Evolutionary conservation across 2,113 vertebrate genomes (phyloP).

Genomic region (Nothocercus julius): DNA sequence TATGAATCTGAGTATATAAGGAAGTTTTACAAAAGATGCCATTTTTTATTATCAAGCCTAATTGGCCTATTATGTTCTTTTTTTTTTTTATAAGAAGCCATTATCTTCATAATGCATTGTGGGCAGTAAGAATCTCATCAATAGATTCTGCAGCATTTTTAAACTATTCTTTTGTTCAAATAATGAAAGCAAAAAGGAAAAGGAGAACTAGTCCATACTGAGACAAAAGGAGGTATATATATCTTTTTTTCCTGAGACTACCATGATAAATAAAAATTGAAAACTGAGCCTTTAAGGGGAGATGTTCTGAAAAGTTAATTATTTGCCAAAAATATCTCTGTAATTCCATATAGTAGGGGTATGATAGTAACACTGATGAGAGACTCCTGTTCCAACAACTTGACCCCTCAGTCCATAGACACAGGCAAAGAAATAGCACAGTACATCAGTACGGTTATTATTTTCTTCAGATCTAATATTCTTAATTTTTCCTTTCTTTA

Average conservation of each 20-base stretch:
- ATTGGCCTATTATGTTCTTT: not conserved
- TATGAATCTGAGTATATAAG: not conserved
- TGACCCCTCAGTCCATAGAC: not conserved
- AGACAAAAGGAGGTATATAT: not conserved
- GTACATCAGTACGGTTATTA: not conserved
- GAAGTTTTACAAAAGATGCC: not conserved
- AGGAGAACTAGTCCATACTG: not conserved
- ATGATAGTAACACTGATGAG: not conserved
- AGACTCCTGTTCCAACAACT: not conserved
- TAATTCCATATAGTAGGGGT: not conserved
- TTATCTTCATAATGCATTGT: not conserved
- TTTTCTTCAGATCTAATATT: not conserved
- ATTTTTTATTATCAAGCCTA: not conserved
- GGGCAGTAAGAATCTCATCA: not conserved
- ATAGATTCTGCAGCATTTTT: not conserved
- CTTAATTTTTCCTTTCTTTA: not conserved
- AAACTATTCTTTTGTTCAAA: not conserved
- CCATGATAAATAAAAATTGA: not conserved
- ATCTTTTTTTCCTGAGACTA: not conserved
- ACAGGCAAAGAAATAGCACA: not conserved
- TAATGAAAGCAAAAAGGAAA: not conserved
- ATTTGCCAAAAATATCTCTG: not conserved
- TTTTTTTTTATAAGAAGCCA: not conserved
- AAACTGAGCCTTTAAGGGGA: not conserved
- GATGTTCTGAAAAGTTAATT: not conserved